These are phyloP conservation scores for Drosophila grimshawi DNA, from an alignment of 1,140 invertebrate species.

Conservation along the genomic window DNA sequence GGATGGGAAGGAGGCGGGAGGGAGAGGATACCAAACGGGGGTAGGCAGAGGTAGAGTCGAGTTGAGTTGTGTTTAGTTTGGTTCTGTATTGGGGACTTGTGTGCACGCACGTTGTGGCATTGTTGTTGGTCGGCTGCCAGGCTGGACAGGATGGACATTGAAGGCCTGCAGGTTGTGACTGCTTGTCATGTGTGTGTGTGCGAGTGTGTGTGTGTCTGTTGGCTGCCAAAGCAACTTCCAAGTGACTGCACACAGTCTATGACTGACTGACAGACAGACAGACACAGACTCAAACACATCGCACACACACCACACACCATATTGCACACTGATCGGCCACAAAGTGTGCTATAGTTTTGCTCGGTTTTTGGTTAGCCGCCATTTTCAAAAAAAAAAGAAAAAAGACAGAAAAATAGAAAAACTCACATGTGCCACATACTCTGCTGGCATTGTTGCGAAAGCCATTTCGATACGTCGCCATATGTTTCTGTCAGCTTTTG, in stretches of 20 bases:
- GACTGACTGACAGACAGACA: not conserved
- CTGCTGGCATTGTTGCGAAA: conserved; percentile 48
- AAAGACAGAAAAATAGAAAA: too few relatives aligned
- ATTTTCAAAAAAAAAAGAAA: conserved; percentile 23
- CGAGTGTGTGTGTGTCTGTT: conserved; percentile 29
- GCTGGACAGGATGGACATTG: conserved; percentile 22
- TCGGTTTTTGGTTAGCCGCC: conserved; percentile 28
- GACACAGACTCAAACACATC: conserved; percentile 8
- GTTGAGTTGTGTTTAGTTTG: conserved; percentile 21
- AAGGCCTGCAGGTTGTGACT: conserved; percentile 34
- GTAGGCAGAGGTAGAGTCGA: too few relatives aligned
- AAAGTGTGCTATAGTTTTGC: conserved; percentile 63
- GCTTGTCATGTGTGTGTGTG: conserved; percentile 17
- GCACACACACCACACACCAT: not conserved
- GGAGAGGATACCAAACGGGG: too few relatives aligned
- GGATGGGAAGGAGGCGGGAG: not conserved
- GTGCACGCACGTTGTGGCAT: conserved; percentile 54
- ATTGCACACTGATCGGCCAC: conserved; percentile 60
- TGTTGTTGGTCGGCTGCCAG: conserved; percentile 24
- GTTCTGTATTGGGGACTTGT: conserved; percentile 17
- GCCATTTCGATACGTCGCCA: conserved; percentile 36
- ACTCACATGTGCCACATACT: not conserved
- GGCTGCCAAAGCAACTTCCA: conserved; percentile 66
- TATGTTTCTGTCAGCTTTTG: conserved; percentile 41
- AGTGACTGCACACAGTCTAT: conserved; percentile 49